Evolutionary conservation across 2,797 vertebrate species (phyloP), one percentile per base, ranked within the genome.

Genomic region (Phyllotis vaccarum): DNA sequence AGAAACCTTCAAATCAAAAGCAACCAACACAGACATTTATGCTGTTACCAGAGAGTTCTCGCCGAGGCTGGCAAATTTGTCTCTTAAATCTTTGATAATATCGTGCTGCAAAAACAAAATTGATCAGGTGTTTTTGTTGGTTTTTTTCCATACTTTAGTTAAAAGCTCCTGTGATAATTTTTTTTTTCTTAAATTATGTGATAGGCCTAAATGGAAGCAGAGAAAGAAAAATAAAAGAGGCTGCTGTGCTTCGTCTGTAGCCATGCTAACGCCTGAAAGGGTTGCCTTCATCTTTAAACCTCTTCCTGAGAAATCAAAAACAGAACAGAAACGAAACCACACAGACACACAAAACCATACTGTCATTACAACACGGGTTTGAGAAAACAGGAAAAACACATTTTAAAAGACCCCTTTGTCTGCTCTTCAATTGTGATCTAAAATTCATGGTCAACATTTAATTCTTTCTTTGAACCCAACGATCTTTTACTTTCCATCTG

Each of bases 31-130:
- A 98, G 98, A 98, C 98, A 99, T 98, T 98, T 98, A 99, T 98
- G 98, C 97, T 98, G 98, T 99, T 98, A 99, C 98, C 98, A 98
- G 98, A 98, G 98, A 99, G 98, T 98, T 98, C 98, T 99, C 98
- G 98, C 98, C 97, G 98, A 98, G 98, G 98, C 98, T 98, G 98
- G 98, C 98, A 99, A 98, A 98, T 98, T 98, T 98, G 98, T 98
- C 98, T 98, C 98, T 99, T 98, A 98, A 99, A 98, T 98, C 98
- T 98, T 98, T 99, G 98, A 99, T 98, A 98, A 98, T 99, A 99
- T 98, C 98, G 97, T 98, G 98, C 98, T 99, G 98, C 98, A 97
- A 98, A 99, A 99, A 98, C 98, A 99, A 99, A 99, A 99, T 98
- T 98, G 96, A 98, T 98, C 98, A 98, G 97, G 97, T 97, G 64